phyloP scores from a whole-genome alignment of 2,113 vertebrate genomes.

The Cyanoramphus novaezelandiae region DNA sequence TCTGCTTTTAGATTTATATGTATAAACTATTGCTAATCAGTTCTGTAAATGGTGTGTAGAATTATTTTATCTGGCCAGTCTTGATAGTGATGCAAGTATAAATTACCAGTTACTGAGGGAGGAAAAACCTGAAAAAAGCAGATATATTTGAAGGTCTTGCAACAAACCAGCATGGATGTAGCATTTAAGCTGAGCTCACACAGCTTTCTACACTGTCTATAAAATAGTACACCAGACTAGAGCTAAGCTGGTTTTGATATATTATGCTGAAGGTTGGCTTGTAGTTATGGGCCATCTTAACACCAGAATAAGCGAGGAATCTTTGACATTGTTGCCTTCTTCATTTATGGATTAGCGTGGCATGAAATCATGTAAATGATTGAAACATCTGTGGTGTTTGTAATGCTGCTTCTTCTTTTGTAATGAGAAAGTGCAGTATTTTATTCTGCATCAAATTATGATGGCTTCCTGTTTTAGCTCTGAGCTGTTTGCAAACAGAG shows the following conservation, averaged over 20 bases:
- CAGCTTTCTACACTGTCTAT: background rate
- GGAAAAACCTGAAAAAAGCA: background rate
- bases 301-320: background rate
- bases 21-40: background rate
- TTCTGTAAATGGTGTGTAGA: background rate
- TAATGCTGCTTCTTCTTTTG: background rate
- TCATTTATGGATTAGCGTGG: background rate
- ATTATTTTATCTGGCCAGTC: background rate
- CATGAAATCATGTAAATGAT: background rate
- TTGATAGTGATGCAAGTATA: background rate
- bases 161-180: rapidly evolving
- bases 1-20: background rate
- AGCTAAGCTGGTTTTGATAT: background rate
- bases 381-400: background rate
- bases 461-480: background rate
- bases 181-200: background rate
- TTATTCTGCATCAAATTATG: background rate
- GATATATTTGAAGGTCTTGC: background rate
- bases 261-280: background rate
- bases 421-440: background rate
- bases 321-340: background rate
- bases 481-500: background rate
- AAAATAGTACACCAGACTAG: background rate
- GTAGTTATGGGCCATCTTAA: background rate
- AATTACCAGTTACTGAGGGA: background rate